Evolutionary conservation across 2,113 vertebrate species (phyloP).

Genomic region (Centropus bengalensis): DNA sequence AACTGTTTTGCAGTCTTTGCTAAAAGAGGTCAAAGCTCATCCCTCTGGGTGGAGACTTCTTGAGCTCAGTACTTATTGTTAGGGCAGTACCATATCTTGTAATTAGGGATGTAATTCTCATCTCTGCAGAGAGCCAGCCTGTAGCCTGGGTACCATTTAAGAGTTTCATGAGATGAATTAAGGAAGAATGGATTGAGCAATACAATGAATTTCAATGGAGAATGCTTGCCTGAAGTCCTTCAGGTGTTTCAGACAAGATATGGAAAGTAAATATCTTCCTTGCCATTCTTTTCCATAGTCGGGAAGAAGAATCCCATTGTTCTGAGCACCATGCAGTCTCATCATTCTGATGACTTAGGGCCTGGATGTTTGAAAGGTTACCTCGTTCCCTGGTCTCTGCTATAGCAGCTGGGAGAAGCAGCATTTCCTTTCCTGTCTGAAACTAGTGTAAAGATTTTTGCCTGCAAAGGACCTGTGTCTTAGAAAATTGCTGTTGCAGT

Average conservation of each 20-base stretch:
- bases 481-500: constrained; percentile 17
- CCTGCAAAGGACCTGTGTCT: constrained; percentile 5
- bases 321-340: background rate
- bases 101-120: constrained; percentile 59
- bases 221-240: constrained; percentile 10
- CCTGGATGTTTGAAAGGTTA: background rate
- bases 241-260: constrained; percentile 6
- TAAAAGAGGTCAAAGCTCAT: constrained; percentile 56
- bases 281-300: background rate
- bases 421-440: background rate
- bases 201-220: constrained; percentile 18
- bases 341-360: background rate
- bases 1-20: constrained; percentile 47
- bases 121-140: constrained; percentile 38
- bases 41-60: constrained; percentile 29
- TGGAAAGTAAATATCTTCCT: background rate
- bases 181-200: background rate
- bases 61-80: constrained; percentile 44
- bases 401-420: background rate
- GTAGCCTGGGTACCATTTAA: constrained; percentile 20
- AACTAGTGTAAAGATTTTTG: background rate
- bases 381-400: background rate
- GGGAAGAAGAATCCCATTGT: background rate
- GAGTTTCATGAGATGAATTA: constrained; percentile 60
- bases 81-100: constrained; percentile 43